Conservation (phyloP, 2,113 vertebrate species). For the Pipa parva region DNA sequence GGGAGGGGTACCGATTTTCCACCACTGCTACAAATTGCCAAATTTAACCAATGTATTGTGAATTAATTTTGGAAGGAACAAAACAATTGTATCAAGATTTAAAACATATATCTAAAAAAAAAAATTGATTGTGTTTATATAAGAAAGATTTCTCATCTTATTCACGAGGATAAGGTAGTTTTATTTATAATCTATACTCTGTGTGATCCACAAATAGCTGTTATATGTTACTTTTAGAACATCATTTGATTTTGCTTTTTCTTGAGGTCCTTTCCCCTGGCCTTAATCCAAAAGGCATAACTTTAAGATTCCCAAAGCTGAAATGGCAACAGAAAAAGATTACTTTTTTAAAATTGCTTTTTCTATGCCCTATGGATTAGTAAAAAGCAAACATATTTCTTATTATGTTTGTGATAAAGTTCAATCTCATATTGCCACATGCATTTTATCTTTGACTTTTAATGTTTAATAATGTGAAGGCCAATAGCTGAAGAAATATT, state of each 20-base stretch:
- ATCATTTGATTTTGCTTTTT: slow-evolving; percentile 4
- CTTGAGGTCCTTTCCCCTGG: not conserved
- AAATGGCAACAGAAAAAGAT: slow-evolving; percentile 33
- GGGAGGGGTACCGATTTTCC: too few relatives aligned
- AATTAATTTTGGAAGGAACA: too few relatives aligned
- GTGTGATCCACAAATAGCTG: too few relatives aligned
- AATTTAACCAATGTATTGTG: too few relatives aligned
- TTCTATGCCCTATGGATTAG: slow-evolving; percentile 34
- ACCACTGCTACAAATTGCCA: too few relatives aligned
- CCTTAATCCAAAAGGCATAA: slow-evolving; percentile 8
- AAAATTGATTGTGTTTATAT: too few relatives aligned
- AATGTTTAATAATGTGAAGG: slow-evolving; percentile 20
- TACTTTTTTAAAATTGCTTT: slow-evolving; percentile 34
- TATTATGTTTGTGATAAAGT: slow-evolving; percentile 33
- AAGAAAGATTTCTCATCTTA: too few relatives aligned
- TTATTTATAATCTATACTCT: too few relatives aligned
- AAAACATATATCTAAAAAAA: too few relatives aligned
- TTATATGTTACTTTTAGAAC: too few relatives aligned
- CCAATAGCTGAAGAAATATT: not conserved
- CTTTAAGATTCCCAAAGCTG: slow-evolving; percentile 22
- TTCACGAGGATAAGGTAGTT: too few relatives aligned
- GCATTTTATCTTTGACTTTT: slow-evolving; percentile 36
- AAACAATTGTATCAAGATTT: too few relatives aligned
- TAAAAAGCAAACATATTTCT: slow-evolving; percentile 38
- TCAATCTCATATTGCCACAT: slow-evolving; percentile 32